Evolutionary conservation across 2,797 vertebrate genomes (phyloP).

Genomic region (Diceros bicornis): DNA sequence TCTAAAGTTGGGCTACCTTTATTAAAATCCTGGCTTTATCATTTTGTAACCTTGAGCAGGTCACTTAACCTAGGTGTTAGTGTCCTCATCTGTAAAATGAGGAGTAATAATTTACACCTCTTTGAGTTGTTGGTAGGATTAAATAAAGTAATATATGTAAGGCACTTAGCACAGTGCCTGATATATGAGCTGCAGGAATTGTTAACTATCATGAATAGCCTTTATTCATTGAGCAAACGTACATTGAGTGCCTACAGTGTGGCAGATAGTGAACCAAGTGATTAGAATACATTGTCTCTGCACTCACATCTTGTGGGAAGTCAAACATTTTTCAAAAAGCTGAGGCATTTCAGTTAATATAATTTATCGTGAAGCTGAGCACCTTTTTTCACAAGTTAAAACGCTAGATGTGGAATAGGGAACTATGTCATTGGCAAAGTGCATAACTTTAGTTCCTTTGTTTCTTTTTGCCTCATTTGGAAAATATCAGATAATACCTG

Average conservation of each 20-base stretch:
- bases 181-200: constrained; percentile 40
- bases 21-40: constrained; percentile 34
- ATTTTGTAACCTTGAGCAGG: constrained; percentile 45
- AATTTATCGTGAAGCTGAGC: neutral
- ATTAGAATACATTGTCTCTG: neutral
- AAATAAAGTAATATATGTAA: constrained; percentile 52
- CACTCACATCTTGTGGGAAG: neutral
- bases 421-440: neutral
- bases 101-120: neutral
- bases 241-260: neutral
- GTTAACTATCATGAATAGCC: constrained; percentile 25
- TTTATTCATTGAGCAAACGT: constrained; percentile 42
- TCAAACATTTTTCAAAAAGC: constrained; percentile 29
- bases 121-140: constrained; percentile 35
- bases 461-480: constrained; percentile 56
- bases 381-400: constrained; percentile 17
- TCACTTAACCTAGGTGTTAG: constrained; percentile 34
- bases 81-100: constrained; percentile 67
- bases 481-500: constrained; percentile 30
- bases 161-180: neutral
- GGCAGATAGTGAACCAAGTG: constrained; percentile 8
- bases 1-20: constrained; percentile 9
- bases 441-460: constrained; percentile 44
- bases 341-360: constrained; percentile 43
- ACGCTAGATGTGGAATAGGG: neutral